Base-by-base conservation (phyloP, 2,888 invertebrate genomes). In the Trichopria drosophilae region DNA sequence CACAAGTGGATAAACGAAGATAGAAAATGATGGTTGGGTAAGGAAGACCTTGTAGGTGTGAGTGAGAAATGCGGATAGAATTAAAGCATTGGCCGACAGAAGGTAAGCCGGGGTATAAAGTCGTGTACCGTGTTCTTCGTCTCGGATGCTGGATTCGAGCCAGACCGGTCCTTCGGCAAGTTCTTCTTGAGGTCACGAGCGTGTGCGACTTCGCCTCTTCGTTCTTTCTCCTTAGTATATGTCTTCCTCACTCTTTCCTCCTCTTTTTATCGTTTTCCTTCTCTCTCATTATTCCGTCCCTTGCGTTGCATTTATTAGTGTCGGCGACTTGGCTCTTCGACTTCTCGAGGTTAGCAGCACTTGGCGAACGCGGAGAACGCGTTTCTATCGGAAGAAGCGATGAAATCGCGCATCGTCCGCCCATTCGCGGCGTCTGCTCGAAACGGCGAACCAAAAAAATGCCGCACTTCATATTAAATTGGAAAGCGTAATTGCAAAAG, bases 161-260 rank as follows among this genome's bases (percentile, higher is more conserved):
- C 51, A 51, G 57, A 57, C 57, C 57, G 57, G 57, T 57, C 57
- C 36, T 46, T 32, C 55, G 47, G 50, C 57, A 35, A 52, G 57
- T 57, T 55, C 55, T 57, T 57, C 57, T 57, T 57, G 57, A 55
- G 57, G 57, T 57, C 57, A 57, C 57, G 55, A 55, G 55, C 57
- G 52, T 51, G 48, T 51, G 40, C 43, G 44, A 50, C 29, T 51
- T 46, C 36, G 32, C 44, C 55, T n/a, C n/a, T 53, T 43, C 49
- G 44, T 42, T 49, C 57, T 51, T 42, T 44, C 41, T 55, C 43
- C 44, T 18, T 22, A n/a, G n/a, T n/a, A n/a, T n/a, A n/a, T n/a
- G 24, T 50, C 48, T 50, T 43, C 39, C 53, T 34, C 31, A 19
- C 31, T 51, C 44, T 36, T 43, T 29, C 44, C 40, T 54, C 31